phyloP scores from a whole-genome alignment of 2,113 vertebrate genomes.

The Xiphorhynchus elegans region DNA sequence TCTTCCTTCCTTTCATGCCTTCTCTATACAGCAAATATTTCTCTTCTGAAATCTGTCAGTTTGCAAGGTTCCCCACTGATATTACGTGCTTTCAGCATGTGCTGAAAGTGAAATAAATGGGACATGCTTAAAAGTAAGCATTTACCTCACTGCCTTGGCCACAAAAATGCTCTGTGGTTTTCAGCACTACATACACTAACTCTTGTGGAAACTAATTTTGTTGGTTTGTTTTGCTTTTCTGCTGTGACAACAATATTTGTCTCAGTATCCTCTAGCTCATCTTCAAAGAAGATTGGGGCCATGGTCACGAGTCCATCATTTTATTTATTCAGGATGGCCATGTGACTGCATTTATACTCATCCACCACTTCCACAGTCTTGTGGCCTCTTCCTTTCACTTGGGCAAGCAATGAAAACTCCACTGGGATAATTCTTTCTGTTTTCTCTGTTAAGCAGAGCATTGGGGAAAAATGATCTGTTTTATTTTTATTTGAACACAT shows the following conservation, averaged over 20 bases:
- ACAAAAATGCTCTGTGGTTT: background rate
- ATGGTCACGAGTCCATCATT: background rate
- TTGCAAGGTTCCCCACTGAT: background rate
- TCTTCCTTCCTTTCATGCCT: background rate
- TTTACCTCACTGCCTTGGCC: background rate
- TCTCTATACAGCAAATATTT: background rate
- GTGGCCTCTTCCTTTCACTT: background rate
- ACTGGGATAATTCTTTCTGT: background rate
- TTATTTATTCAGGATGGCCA: background rate
- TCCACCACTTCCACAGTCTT: background rate
- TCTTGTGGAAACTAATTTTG: background rate
- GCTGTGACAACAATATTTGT: background rate
- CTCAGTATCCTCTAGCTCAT: background rate
- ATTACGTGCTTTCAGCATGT: background rate
- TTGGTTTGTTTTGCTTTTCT: background rate
- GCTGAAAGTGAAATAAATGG: conserved; percentile 13
- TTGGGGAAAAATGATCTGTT: background rate
- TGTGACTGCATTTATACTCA: background rate
- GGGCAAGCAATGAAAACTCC: background rate
- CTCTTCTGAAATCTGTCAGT: conserved; percentile 8
- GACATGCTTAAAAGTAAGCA: background rate
- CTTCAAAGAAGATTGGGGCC: background rate
- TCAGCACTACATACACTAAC: background rate
- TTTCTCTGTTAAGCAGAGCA: background rate
- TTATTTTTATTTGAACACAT: background rate